Evolutionary conservation across 2,113 vertebrate species (phyloP), one percentile per base, ranked within the genome.

Genomic region (Thermophis baileyi): DNA sequence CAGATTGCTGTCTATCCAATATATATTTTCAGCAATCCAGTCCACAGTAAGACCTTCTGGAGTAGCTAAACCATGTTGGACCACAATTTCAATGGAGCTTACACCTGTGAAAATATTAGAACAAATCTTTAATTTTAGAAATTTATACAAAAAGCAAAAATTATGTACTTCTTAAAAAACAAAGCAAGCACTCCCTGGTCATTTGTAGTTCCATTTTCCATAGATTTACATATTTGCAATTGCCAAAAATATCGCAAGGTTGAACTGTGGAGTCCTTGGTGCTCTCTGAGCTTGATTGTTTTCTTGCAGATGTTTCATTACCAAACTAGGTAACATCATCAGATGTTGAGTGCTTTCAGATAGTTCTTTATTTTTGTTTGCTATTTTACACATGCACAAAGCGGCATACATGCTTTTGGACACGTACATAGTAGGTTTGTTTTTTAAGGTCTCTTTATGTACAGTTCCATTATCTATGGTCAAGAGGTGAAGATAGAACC

Each of bases 1-100:
- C 98, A 99, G 97, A 94, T 99, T 99, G 96, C 99, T 99, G 97
- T 99, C 99, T 93, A 99, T 99, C 99, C 99, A 99, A 96, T 99
- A 99, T 35, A 99, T 98, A 95, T 99, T 99, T 91, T 98, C 98
- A 40, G 99, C 99, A 93, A 99, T 99, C 99, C 99, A 99, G 93
- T 99, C 99, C 25, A 99, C 98, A 1, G 99, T 99, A 92, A 99
- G 97, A 51, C 99, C 99, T 96, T 99, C 99, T 9, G 99, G 99
- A 10, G 99, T 99, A 69, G 99, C 99, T 96, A 99, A 95, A 5
- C 99, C 99, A 10, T 99, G 99, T 50, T 99, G 98, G 60, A 99
- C 98, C 6, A 99, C 98, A 54, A 99, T 98, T 95, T 99, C 99
- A 24, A 99, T 98, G 63, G 98, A 98, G 44, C 97, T 98, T 91